A percentile compares a stretch with the other conserved stretches of the same genome.
These are phyloP conservation scores for Heliconius hermathena DNA, from an alignment of 1,140 invertebrate species.

Conservation along the genomic window DNA sequence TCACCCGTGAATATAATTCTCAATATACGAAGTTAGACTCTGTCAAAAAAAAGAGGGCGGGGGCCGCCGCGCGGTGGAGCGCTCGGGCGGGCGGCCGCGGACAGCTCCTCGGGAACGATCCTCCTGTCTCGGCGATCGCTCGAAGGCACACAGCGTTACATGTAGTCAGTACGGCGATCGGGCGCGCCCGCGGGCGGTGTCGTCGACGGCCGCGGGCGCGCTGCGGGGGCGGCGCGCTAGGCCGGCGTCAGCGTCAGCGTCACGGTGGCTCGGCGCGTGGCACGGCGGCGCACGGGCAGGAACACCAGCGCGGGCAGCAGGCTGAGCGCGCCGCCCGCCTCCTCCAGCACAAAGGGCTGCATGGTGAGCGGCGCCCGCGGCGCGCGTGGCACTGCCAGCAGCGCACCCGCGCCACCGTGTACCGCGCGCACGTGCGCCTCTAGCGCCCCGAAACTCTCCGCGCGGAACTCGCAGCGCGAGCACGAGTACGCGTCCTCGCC, in stretches of 20 bases:
- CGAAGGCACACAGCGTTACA: conserved; percentile 81
- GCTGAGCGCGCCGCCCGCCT: conserved; percentile 81
- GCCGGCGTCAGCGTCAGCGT: conserved; percentile 96
- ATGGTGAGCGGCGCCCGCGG: conserved; percentile 86
- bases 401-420: conserved; percentile 84
- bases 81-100: conserved; percentile 62
- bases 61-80: conserved; percentile 67
- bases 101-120: conserved; percentile 64
- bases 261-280: conserved; percentile 90
- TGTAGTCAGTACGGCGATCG: conserved; percentile 76
- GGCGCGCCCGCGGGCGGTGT: conserved; percentile 58
- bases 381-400: conserved; percentile 85
- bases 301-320: conserved; percentile 95
- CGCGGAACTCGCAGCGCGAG: conserved; percentile 86
- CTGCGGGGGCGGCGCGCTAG: conserved; percentile 74
- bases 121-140: conserved; percentile 78
- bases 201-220: conserved; percentile 50
- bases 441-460: conserved; percentile 84
- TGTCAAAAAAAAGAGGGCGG: conserved; percentile 67
- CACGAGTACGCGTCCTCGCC: conserved; percentile 81
- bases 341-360: conserved; percentile 93
- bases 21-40: conserved; percentile 81
- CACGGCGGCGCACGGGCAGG: conserved; percentile 92
- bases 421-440: conserved; percentile 86
- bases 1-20: conserved; percentile 81